These are phyloP conservation scores for Muscicapa striata DNA, from an alignment of 2,797 vertebrate genomes.

Conservation along the genomic window DNA sequence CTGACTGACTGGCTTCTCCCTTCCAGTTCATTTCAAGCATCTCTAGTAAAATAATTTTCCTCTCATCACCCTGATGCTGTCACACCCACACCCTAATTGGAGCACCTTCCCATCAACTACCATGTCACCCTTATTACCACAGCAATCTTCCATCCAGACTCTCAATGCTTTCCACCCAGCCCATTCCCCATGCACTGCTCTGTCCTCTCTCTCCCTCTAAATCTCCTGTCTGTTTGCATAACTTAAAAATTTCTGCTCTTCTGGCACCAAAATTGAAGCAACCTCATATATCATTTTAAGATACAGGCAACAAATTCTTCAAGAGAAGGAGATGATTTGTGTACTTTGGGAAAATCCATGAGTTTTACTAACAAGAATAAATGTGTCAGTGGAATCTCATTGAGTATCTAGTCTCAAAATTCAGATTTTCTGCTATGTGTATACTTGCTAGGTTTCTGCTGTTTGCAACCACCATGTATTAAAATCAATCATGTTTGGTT, in stretches of 20 bases:
- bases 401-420: not conserved
- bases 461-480: not conserved
- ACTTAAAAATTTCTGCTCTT: not conserved
- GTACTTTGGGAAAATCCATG: not conserved
- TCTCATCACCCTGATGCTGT: constrained; percentile 24
- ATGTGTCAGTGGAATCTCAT: not conserved
- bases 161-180: not conserved
- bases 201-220: not conserved
- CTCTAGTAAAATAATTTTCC: constrained; percentile 4
- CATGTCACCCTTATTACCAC: not conserved
- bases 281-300: not conserved
- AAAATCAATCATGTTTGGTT: not conserved
- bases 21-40: not conserved
- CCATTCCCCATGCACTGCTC: not conserved
- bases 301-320: not conserved
- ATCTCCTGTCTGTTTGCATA: not conserved
- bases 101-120: not conserved
- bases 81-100: not conserved
- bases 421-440: not conserved
- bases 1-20: not conserved
- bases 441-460: not conserved
- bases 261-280: not conserved
- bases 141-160: not conserved
- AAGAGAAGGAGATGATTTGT: not conserved
- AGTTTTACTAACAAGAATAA: not conserved